Evolutionary conservation across 1,140 invertebrate genomes (phyloP), one percentile per base, ranked within the genome.

Genomic region (Ceratitis capitata): DNA sequence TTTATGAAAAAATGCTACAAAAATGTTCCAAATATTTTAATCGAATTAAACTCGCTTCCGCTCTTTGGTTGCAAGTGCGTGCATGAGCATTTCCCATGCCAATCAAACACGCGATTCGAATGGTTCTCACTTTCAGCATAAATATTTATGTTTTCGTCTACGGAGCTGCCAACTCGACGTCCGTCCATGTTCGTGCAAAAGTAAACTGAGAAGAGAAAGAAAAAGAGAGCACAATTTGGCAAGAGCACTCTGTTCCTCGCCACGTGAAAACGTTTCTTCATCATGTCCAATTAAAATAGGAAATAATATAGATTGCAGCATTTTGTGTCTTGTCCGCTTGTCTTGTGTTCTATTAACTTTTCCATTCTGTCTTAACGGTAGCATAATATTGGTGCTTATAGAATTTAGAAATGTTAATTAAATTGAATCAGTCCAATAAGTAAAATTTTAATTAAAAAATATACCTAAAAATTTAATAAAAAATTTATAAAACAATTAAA

Each of bases 171-270:
- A 69, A 69, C n/a, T 64, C 5, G 39, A 69, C 32, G 35, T 69
- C 61, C 61, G 61, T 69, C 61, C 61, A 69, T 35, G 29, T 49
- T 49, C 29, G 78, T 82, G 47, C 42, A 82, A 82, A 74, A 49
- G 42, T 47, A 51, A 82, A 23, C 42, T 10, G 39, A 74, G 19
- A 74, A 61, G 29, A 61, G 29, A 23, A 19, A 61, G 29, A 3
- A 39, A 16, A 16, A 82, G 9, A 82, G 16, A 14, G 45, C 35
- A 61, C 58, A 61, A 61, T 61, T 61, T 10, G 58, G 58, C 58
- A 61, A 61, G 26, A 23, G 4, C 58, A 29, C 58, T 32, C 9
- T 29, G 58, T 14, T 29, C 12, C 14, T 53, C 61, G 23, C 2
- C 51, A 23, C 51, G 47, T 56, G 51, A 56, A 56, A 1, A 9